A percentile compares a stretch with the other conserved stretches of the same genome.
Conservation (phyloP, 2,888 invertebrate genomes). For the Polylopha cassiicola region DNA sequence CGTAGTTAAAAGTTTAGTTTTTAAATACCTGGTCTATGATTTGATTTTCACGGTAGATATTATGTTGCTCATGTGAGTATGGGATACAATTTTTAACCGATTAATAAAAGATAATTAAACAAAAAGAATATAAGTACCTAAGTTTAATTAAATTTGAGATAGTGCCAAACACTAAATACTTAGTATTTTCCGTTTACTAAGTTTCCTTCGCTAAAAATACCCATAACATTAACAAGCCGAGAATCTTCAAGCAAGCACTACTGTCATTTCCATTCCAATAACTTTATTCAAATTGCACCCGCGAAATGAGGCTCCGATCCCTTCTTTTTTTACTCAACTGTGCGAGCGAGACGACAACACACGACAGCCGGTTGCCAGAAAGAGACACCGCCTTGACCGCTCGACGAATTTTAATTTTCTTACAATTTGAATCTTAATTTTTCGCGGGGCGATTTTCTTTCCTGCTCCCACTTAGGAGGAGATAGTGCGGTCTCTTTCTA, state of each 20-base stretch:
- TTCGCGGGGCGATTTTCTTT: conserved; percentile 57
- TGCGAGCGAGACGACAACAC: conserved; percentile 33
- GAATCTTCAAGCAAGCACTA: conserved; percentile 31
- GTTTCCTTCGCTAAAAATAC: no score
- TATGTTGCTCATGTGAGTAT: no score
- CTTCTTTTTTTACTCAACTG: conserved; percentile 52
- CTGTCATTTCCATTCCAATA: conserved; percentile 61
- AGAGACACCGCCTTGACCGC: conserved; percentile 56
- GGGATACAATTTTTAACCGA: no score
- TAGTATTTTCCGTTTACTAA: no score
- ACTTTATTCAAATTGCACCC: conserved; percentile 36
- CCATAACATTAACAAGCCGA: no score
- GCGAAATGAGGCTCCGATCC: conserved; percentile 52
- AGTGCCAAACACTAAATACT: no score
- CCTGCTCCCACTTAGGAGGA: conserved; percentile 36
- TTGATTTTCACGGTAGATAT: no score
- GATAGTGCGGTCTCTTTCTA: conserved; percentile 45
- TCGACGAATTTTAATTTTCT: conserved; percentile 77
- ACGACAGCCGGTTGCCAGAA: conserved; percentile 28
- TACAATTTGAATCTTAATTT: conserved; percentile 77
- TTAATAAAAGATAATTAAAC: no score
- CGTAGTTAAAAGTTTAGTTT: no score
- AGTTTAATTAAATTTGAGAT: no score
- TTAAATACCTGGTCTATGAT: no score
- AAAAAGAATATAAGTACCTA: no score